Conservation (phyloP, 2,888 invertebrate genomes). For the Phymatocera aterrima region DNA sequence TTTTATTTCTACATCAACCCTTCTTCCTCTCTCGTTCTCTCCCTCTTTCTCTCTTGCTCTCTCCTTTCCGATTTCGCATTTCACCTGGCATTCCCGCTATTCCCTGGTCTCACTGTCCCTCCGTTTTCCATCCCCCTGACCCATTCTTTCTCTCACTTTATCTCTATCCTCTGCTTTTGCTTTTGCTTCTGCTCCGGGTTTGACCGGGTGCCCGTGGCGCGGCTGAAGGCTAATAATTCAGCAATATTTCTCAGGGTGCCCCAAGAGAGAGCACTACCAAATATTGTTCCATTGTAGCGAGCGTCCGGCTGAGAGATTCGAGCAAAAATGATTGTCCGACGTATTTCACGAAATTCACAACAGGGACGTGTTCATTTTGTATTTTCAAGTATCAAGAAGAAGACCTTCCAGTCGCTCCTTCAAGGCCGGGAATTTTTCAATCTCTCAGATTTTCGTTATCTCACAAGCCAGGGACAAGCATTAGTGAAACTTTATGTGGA, state of each 20-base stretch:
- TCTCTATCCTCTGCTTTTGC: not conserved
- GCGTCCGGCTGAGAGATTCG: constrained; percentile 14
- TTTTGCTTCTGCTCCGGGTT: constrained; percentile 1
- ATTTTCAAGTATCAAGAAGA: not conserved
- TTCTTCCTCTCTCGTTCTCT: constrained; percentile 16
- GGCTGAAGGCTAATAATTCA: constrained; percentile 45
- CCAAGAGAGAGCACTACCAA: constrained; percentile 40
- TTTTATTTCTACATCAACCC: constrained; percentile 50
- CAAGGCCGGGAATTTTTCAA: not conserved
- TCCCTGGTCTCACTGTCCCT: constrained; percentile 23
- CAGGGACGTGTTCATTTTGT: not conserved
- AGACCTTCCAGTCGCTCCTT: not conserved
- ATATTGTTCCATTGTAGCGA: constrained; percentile 37
- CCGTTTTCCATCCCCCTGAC: not conserved
- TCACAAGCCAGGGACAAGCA: not conserved
- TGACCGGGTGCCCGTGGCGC: constrained; percentile 12
- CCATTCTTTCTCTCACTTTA: not conserved
- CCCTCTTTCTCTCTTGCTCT: too few species aligned
- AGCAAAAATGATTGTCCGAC: constrained; percentile 24
- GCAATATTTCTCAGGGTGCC: constrained; percentile 44
- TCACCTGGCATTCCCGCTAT: constrained; percentile 2
- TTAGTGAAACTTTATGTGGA: not conserved
- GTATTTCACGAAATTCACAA: not conserved
- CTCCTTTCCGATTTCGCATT: constrained; percentile 25
- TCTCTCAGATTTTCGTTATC: not conserved